Evolutionary conservation across 2,888 invertebrate species (phyloP), one percentile per base, ranked within the genome.

Genomic region (Caenorhabditis afra): DNA sequence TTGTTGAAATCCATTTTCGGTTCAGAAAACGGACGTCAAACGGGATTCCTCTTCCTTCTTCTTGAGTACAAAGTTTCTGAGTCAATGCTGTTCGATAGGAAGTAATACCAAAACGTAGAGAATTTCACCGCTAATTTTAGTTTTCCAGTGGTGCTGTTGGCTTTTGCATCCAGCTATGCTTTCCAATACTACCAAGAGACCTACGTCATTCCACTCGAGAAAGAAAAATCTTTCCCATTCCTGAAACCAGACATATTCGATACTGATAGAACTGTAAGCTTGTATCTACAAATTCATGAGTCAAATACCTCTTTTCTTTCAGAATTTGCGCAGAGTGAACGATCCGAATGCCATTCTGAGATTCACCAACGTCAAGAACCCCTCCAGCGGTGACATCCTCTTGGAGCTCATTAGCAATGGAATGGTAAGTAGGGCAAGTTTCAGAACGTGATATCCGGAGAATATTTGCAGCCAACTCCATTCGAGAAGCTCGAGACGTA

Each of bases 151-250:
- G 12, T 52, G 20, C 7, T 71, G 1, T 7, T 39, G 0, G 39
- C 71, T 22, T 22, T 71, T 7, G 55, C 50, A 2, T 62, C 41
- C 1, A 71, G 71, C 39, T 57, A 57, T 14, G 71, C 62, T n/a
- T 39, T 57, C 8, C 71, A 71, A 29, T 16, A 45, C 12, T 71
- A 64, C 23, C 23, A 47, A 3, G 53, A 59, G 10, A 50, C 11
- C 2, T 70, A 65, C 45, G 52, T 77, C 0, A 65, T 59, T 14
- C 64, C 62, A 16, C 65, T 59, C n/a, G 39, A 52, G 22, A 50
- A 59, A 41, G 77, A 77, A 20, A 58, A 44, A 47, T 65, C 70
- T 2, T 70, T 77, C 35, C 49, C 47, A n/a, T 57, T 61, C 20
- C 11, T 23, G 20, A 20, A 22, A 11, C 11, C 20, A 1, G 29